Evolutionary conservation across 2,113 vertebrate species (phyloP).

Genomic region (Pterocles orientalis): DNA sequence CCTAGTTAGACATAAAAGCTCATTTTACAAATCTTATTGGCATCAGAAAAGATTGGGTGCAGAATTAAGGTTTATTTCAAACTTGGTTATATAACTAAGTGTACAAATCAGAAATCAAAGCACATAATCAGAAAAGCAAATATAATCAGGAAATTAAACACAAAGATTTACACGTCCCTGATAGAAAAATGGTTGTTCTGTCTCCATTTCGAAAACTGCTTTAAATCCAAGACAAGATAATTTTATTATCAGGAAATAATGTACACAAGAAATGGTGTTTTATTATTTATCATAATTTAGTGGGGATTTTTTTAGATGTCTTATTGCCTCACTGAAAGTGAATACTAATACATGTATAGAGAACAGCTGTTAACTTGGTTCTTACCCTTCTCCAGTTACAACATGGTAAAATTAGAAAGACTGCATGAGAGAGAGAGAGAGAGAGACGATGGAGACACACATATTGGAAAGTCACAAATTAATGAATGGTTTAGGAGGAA

Average conservation of each 20-base stretch:
- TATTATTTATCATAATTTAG: not conserved
- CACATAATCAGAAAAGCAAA: not conserved
- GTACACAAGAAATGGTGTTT: not conserved
- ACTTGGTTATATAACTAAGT: not conserved
- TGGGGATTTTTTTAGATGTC: not conserved
- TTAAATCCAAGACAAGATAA: not conserved
- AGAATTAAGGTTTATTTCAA: not conserved
- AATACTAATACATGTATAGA: not conserved
- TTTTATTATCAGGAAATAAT: not conserved
- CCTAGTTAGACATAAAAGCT: not conserved
- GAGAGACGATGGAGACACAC: not conserved
- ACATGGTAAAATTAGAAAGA: not conserved
- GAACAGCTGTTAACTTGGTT: not conserved
- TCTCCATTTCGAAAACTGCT: not conserved
- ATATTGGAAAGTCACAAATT: not conserved
- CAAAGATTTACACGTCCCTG: not conserved
- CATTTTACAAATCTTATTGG: not conserved
- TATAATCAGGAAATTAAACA: slow-evolving; percentile 5
- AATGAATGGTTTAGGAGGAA: not conserved
- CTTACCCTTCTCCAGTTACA: not conserved
- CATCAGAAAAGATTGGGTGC: not conserved
- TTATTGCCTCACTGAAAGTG: not conserved
- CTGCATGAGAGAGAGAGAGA: not conserved
- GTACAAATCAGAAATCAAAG: not conserved
- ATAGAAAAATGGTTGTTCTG: not conserved